Evolutionary conservation across 1,140 invertebrate genomes (phyloP), one percentile per base, ranked within the genome.

Genomic region (Zaprionus capensis): DNA sequence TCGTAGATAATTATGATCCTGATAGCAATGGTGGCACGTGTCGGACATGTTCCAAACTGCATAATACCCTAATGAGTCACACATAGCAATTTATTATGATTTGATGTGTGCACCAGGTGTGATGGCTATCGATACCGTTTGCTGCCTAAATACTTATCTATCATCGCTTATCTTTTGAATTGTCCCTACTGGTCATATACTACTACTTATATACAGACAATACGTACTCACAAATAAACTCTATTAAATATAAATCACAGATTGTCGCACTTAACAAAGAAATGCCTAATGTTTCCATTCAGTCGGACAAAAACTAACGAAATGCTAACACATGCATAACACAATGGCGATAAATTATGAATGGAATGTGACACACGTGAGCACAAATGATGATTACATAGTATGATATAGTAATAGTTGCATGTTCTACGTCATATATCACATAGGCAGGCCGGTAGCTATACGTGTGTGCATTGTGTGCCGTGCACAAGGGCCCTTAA

Each of bases 21-120:
- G 59, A 46, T 79, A 66, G 9, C 6, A 51, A 64, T 49, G 31
- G 31, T 34, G 49, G 12, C 81, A 76, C 72, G 68, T 41, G 81
- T 56, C 68, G n/a, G 2, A 20, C 14, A 69, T 20, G 14, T 24
- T 14, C 38, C 56, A 26, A 62, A 44, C 26, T 68, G 65, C 58
- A 62, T 57, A 63, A 46, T 74, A 51, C 61, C 9, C 22, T 5
- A 20, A 49, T 74, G 71, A 74, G 57, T 62, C 58, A 38, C 14
- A 28, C 38, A 61, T n/a, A 14, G 3, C 34, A 49, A 51, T 57
- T 71, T 17, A 68, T 61, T 38, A 55, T 38, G 46, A 41, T 20
- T 36, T 46, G n/a, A 46, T 17, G 41, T 46, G n/a, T 46, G 41
- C 41, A 46, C 6, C 41, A 17, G 6, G 1, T 46, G n/a, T 51